Percentiles rank a stretch among this genome's conserved stretches.
Conservation (phyloP, 2,113 vertebrate genomes). For the Todiramphus chloris region DNA sequence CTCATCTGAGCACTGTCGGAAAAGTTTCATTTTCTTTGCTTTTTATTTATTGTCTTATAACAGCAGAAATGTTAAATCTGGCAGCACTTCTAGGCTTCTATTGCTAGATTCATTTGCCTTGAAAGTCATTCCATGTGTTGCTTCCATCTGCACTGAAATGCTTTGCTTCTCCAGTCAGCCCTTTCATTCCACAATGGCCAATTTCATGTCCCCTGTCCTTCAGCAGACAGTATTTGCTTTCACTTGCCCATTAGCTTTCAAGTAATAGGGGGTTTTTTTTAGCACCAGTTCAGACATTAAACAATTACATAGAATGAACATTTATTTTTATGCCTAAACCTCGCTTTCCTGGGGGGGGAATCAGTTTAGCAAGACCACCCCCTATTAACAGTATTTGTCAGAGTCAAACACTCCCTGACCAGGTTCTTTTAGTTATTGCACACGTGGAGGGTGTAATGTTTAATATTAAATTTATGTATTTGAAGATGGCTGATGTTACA, state of each 20-base stretch:
- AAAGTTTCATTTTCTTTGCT: rapidly evolving
- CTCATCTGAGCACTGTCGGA: neutral
- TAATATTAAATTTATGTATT: neutral
- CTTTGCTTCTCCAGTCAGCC: neutral
- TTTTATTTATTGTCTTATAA: neutral
- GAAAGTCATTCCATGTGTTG: neutral
- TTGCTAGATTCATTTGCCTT: neutral
- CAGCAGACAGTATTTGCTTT: neutral
- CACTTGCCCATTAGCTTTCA: neutral
- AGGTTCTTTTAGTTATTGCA: neutral
- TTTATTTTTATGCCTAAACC: neutral
- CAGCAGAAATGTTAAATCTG: neutral
- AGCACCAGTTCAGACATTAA: neutral
- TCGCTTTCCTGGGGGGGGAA: too few species aligned
- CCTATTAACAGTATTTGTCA: neutral
- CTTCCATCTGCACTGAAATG: neutral
- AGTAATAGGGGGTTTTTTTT: neutral
- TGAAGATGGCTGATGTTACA: neutral
- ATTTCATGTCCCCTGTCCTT: neutral
- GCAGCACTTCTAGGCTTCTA: neutral
- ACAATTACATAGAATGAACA: neutral
- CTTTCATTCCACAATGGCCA: neutral
- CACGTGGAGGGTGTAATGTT: rapidly evolving
- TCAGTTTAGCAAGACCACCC: neutral
- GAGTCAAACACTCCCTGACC: neutral